A percentile compares a stretch with the other conserved stretches of the same genome.
Evolutionary conservation across 2,113 vertebrate species (phyloP).

Genomic region (Ameiurus melas): DNA sequence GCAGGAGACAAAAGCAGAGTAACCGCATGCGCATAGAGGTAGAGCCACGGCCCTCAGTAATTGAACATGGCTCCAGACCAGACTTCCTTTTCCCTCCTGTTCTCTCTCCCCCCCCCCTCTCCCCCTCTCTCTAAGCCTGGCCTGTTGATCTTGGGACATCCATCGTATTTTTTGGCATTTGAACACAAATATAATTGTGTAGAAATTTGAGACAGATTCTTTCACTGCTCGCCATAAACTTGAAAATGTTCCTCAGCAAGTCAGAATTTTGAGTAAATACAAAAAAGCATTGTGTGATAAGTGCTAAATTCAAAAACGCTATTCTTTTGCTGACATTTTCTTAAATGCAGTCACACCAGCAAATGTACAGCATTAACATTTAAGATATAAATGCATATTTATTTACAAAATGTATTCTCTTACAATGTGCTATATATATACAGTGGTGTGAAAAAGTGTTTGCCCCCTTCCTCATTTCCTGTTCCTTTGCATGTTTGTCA

Average conservation of each 20-base stretch:
- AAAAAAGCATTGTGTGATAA: background rate
- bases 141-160: slow-evolving; percentile 73
- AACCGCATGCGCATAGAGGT: slow-evolving; percentile 42
- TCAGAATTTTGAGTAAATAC: background rate
- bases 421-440: too few relatives aligned
- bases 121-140: slow-evolving; percentile 42
- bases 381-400: slow-evolving; percentile 65
- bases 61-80: slow-evolving; percentile 65
- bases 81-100: slow-evolving; percentile 33
- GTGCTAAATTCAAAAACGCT: background rate
- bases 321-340: background rate
- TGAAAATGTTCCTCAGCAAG: slow-evolving; percentile 8
- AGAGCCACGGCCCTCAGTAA: slow-evolving; percentile 60
- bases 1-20: slow-evolving; percentile 65
- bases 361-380: slow-evolving; percentile 42
- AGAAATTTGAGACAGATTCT: slow-evolving; percentile 28
- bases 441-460: too few relatives aligned
- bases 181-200: slow-evolving; percentile 66
- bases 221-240: slow-evolving; percentile 19
- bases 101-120: slow-evolving; percentile 40
- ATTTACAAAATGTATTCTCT: slow-evolving; percentile 63
- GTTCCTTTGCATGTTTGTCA: too few relatives aligned
- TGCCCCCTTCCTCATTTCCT: too few relatives aligned
- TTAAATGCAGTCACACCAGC: background rate
- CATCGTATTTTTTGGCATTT: slow-evolving; percentile 67